Base-by-base conservation (phyloP, 2,797 vertebrate genomes). In the Acridotheres tristis region DNA sequence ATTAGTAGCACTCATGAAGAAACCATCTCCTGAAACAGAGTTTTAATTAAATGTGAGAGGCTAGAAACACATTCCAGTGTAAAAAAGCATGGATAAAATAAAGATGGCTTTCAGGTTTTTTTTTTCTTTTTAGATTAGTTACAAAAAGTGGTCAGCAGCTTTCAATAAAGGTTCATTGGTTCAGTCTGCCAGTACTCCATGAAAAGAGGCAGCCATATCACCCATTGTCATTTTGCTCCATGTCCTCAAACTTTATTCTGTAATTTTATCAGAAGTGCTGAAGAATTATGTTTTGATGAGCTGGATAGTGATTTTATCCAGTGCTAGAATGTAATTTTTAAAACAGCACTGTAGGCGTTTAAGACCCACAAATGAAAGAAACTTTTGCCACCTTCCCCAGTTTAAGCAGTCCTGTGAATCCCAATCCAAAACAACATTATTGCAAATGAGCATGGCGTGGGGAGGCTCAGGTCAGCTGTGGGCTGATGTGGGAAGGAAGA, bases 301-400 rank as follows among this genome's bases (percentile, higher is more conserved):
- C 7, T 69, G 42, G 29, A 10, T 63, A 45, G 15, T 58, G 43
- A 6, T 22, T 81, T 42, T 42, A 42, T 42, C 42, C 42, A 42
- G 7, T 66, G 38, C 53, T 88, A 57, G 53, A 73, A 63, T 42
- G 30, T 54, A n/a, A 9, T 40, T 68, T 89, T 75, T 23, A 15
- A 67, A 79, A 43, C 29, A 51, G 13, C 36, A 29, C 50, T 5
- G 10, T 55, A n/a, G 51, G 16, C 0, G 0, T 78, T 59, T 27
- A 59, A 76, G 67, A 62, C 16, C 13, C 76, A 13, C 32, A 65
- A 66, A 48, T 13, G 32, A 71, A 86, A 74, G 30, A 34, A 50
- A 59, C 51, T 84, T 78, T 17, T 57, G 32, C 38, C 36, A 23
- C 26, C 5, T 81, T 51, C 8, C 20, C 12, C 16, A 27, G 8